Evolutionary conservation across 2,888 invertebrate species (phyloP).

Genomic region (Epicampocera succincta): DNA sequence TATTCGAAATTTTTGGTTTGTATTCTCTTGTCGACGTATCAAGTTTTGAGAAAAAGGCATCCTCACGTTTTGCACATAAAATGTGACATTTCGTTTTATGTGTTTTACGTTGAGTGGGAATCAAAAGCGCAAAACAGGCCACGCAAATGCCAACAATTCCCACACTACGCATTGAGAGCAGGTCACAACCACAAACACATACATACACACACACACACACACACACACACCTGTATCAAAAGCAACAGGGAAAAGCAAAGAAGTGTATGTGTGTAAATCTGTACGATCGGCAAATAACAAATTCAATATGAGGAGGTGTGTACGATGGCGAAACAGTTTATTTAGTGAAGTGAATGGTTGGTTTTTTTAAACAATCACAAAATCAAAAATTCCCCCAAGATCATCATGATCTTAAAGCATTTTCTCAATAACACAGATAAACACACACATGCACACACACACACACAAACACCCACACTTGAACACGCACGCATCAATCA

Average conservation of each 20-base stretch:
- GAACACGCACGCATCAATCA: neutral
- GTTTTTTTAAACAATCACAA: slow-evolving; percentile 24
- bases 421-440: slow-evolving; percentile 62
- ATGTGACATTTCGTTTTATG: slow-evolving; percentile 75
- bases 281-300: slow-evolving; percentile 56
- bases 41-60: slow-evolving; percentile 73
- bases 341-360: slow-evolving; percentile 52
- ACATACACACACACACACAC: neutral
- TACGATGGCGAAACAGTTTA: slow-evolving; percentile 56
- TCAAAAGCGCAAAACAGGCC: slow-evolving; percentile 16
- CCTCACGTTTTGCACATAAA: slow-evolving; percentile 80
- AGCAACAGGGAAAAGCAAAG: slow-evolving; percentile 1
- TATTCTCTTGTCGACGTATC: slow-evolving; percentile 11
- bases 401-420: slow-evolving; percentile 67
- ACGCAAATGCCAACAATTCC: slow-evolving; percentile 37
- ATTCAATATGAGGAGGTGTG: slow-evolving; percentile 58
- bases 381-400: slow-evolving; percentile 63
- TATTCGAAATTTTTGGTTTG: neutral
- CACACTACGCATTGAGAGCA: slow-evolving; percentile 54
- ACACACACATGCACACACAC: slow-evolving; percentile 1
- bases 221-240: neutral
- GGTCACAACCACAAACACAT: neutral
- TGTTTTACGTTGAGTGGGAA: slow-evolving; percentile 62
- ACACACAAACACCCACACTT: neutral
- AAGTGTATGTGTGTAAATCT: slow-evolving; percentile 50